Percentiles rank a stretch among this genome's conserved stretches.
phyloP scores from a whole-genome alignment of 2,797 vertebrate species.

The Onychomys leucogaster region DNA sequence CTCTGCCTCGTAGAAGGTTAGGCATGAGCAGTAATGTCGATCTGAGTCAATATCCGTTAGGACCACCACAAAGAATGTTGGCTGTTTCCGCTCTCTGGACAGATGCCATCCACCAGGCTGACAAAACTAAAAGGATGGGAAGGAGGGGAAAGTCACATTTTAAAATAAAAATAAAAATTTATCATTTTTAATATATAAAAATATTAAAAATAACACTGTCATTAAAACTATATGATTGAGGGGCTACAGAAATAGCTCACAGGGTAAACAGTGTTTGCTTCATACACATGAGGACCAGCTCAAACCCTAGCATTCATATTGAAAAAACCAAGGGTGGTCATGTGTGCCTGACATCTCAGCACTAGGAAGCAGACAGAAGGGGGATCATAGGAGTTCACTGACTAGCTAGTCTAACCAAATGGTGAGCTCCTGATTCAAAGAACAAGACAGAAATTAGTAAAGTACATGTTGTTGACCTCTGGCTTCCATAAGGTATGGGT shows the following conservation, averaged over 20 bases:
- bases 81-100: slow-evolving; percentile 94
- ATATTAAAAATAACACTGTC: slow-evolving; percentile 5
- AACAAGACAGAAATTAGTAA: not conserved
- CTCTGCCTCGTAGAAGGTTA: slow-evolving; percentile 98
- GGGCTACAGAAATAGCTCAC: not conserved
- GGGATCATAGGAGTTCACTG: not conserved
- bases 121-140: slow-evolving; percentile 92
- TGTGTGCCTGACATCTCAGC: not conserved
- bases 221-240: slow-evolving; percentile 3
- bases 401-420: not conserved
- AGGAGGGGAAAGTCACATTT: slow-evolving; percentile 58
- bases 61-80: slow-evolving; percentile 98
- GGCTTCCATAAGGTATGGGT: not conserved
- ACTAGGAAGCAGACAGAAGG: not conserved
- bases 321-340: not conserved
- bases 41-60: slow-evolving; percentile 99
- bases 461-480: not conserved
- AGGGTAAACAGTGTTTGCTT: not conserved
- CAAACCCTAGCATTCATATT: not conserved
- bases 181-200: slow-evolving; percentile 25
- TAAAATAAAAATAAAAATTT: slow-evolving; percentile 54
- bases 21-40: slow-evolving; percentile 98
- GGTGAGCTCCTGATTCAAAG: not conserved
- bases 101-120: slow-evolving; percentile 98
- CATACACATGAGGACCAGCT: not conserved